Base-by-base conservation (phyloP, 2,888 invertebrate species). In the Nephrotoma flavescens region DNA sequence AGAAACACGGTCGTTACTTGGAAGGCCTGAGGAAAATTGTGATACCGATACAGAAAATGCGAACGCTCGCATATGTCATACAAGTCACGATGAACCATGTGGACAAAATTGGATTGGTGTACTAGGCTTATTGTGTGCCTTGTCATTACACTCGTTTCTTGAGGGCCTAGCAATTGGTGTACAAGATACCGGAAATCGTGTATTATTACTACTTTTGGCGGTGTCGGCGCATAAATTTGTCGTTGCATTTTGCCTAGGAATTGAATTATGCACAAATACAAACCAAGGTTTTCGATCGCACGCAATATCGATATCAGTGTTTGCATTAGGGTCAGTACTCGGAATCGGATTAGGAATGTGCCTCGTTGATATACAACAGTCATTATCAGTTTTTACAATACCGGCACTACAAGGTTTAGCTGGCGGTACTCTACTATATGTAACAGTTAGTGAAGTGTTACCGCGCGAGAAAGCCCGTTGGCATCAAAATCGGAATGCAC, bases 101-200 rank as follows among this genome's bases (percentile, higher is more conserved):
- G 92, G 92, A 12, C 93, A 93, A 88, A 93, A 93, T 83, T 93
- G 94, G 45, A 94, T 95, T 0, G 94, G 95, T 0, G 93, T 94
- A 7, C 89, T 95, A 11, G 96, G 96, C 0, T 91, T 96, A 86
- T 92, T 96, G 31, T 92, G 94, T 42, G 97, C 97, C 0, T 90
- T 97, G 86, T 95, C 96, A 0, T 93, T 96, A 87, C 97, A 97
- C 89, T 95, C 96, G 19, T 91, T 96, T 12, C 92, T 97, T 88
- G 97, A 97, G 90, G 97, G 97, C 1, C 90, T 97, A 86, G 96
- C 96, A 0, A 95, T 97, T 89, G 97, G 97, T 0, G 91, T 97
- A 52, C 96, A 96, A 90, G 92, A 93, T 87, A 92, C 93, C 12
- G 90, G 94, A 12, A 91, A 93, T 2, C 94, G 94, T 92, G 96